These are phyloP conservation scores for Andrena fulva DNA, from an alignment of 2,888 invertebrate species.

Conservation along the genomic window DNA sequence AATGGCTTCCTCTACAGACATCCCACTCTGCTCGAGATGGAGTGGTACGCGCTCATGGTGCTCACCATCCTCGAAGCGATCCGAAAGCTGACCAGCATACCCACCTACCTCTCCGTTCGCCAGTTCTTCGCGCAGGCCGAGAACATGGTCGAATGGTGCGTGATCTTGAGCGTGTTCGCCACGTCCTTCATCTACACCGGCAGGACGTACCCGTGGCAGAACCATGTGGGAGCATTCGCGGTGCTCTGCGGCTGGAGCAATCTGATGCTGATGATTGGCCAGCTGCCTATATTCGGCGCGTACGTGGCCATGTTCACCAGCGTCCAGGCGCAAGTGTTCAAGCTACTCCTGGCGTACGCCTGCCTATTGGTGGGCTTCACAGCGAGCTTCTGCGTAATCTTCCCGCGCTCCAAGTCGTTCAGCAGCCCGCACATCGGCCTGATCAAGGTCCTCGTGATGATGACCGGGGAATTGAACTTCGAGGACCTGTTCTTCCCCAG, in stretches of 20 bases:
- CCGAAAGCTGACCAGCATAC: conserved; percentile 92
- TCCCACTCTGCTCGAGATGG: conserved; percentile 92
- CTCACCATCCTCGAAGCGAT: conserved; percentile 93
- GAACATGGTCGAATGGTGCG: conserved; percentile 95
- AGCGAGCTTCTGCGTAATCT: conserved; percentile 95
- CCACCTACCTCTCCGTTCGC: conserved; percentile 92
- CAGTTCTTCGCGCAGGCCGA: conserved; percentile 94
- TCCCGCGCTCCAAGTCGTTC: conserved; percentile 92
- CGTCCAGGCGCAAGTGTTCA: conserved; percentile 94
- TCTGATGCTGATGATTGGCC: conserved; percentile 96
- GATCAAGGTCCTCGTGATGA: conserved; percentile 94
- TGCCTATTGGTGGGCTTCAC: conserved; percentile 94
- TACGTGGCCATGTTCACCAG: conserved; percentile 96
- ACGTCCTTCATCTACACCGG: conserved; percentile 93
- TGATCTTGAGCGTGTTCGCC: conserved; percentile 93
- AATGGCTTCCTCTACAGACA: conserved; percentile 91
- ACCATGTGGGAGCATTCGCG: conserved; percentile 94
- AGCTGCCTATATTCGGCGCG: conserved; percentile 94
- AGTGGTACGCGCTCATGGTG: conserved; percentile 93
- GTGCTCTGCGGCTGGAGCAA: conserved; percentile 95
- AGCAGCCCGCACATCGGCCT: conserved; percentile 94
- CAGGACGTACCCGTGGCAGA: conserved; percentile 92
- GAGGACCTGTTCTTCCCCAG: conserved; percentile 88
- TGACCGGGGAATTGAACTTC: conserved; percentile 94
- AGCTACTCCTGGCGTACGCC: conserved; percentile 93